A percentile compares a stretch with the other conserved stretches of the same genome.
phyloP scores from a whole-genome alignment of 64 coral and sea anemone genomes.

The Stichodactyla helianthus region DNA sequence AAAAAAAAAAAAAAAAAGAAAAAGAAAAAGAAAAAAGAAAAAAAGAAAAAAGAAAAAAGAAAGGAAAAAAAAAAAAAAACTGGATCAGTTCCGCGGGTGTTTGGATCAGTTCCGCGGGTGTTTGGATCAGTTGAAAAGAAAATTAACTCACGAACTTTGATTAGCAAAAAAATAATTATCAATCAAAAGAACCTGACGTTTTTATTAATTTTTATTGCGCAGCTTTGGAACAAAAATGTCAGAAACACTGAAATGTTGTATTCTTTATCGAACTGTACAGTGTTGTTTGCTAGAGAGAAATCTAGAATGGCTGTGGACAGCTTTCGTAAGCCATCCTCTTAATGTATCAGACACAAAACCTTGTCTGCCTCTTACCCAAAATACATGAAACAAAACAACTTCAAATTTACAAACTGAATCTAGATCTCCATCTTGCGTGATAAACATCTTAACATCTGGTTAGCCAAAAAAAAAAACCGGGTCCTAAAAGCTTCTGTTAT shows the following conservation, averaged over 20 bases:
- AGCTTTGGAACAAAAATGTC: neutral
- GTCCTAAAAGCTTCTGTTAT: constrained; percentile 1
- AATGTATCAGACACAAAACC: constrained; percentile 1
- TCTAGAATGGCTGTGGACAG: neutral
- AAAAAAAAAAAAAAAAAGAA: no score
- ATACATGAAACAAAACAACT: constrained; percentile 6
- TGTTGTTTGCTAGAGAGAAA: neutral
- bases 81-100: neutral
- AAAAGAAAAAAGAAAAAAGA: no score
- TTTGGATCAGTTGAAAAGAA: neutral
- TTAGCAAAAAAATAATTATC: neutral
- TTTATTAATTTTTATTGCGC: neutral
- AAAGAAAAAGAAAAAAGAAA: no score
- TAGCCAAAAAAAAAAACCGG: neutral
- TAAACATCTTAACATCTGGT: neutral
- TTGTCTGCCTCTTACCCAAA: neutral
- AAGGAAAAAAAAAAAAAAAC: neutral
- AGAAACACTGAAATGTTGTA: neutral
- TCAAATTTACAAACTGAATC: neutral
- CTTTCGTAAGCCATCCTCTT: neutral
- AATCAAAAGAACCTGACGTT: neutral
- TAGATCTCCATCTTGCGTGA: neutral
- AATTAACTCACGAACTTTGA: neutral
- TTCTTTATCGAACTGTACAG: neutral
- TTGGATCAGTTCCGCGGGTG: neutral